Base-by-base conservation (phyloP, 2,797 vertebrate species). In the Periparus ater region DNA sequence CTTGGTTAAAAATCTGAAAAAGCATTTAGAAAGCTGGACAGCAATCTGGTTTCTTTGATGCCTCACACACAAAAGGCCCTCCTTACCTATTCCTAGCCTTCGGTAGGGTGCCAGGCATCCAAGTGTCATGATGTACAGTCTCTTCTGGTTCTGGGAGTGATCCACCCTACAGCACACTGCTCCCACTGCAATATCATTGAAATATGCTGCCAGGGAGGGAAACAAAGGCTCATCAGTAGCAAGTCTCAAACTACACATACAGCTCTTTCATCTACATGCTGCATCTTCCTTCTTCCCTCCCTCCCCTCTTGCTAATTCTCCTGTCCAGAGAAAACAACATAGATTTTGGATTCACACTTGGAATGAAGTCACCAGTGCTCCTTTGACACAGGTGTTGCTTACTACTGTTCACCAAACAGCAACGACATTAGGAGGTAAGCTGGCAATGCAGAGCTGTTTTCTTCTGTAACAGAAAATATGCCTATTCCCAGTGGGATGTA, bases 111-210 rank as follows among this genome's bases (percentile, higher is more conserved):
- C 99, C 98, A 99, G 98, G 98, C 99, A 99, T 94, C 99, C 99
- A 10, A 99, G 98, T 42, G 99, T 99, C 99, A 99, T 99, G 98
- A 99, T 99, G 98, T 99, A 99, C 95, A 99, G 98, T 97, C 99
- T 98, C 98, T 99, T 99, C 97, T 99, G 99, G 97, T 99, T 99
- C 98, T 99, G 99, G 93, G 99, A 99, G 98, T 99, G 99, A 97
- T 99, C 99, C 97, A 99, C 99, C 98, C 99, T 98, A 98, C 99
- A 99, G 98, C 99, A 99, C 88, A 99, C 99, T 32, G 99, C 99
- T 79, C 99, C 99, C 89, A 99, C 99, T 89, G 99, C 99, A 89
- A 99, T 99, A 97, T 99, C 99, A 97, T 99, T 99, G 98, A 99
- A 99, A 98, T 99, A 99, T 23, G 99, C 99, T 99, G 97, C 78